Conservation (phyloP, 2,113 vertebrate genomes). For the Ptilonorhynchus violaceus region DNA sequence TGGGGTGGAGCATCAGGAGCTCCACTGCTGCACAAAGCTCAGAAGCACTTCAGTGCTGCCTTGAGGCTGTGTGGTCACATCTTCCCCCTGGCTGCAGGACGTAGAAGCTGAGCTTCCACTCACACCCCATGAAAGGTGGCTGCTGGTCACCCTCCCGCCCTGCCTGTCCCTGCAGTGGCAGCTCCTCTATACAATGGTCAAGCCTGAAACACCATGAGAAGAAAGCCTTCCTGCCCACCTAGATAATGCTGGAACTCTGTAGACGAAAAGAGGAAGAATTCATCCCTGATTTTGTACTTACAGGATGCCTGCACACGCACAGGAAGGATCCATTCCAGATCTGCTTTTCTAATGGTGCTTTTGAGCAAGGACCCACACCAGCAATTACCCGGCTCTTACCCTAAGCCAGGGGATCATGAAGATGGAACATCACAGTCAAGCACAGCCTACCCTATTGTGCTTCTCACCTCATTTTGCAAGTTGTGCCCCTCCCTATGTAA, state of each 20-base stretch:
- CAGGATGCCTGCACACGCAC: rapidly evolving
- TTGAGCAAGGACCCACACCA: not conserved
- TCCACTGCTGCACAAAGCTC: not conserved
- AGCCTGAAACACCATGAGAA: not conserved
- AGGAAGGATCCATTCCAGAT: not conserved
- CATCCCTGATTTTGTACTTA: not conserved
- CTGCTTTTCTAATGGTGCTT: not conserved
- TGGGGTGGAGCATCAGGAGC: not conserved
- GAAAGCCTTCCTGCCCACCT: not conserved
- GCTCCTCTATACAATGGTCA: not conserved
- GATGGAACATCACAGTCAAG: not conserved
- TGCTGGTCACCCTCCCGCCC: not conserved
- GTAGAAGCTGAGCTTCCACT: not conserved
- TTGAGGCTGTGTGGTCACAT: not conserved
- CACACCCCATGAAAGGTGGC: rapidly evolving
- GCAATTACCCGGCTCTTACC: not conserved
- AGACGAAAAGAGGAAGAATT: not conserved
- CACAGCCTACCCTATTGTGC: not conserved
- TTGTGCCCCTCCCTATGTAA: not conserved
- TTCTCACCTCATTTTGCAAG: constrained; percentile 3
- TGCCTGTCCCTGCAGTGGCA: not conserved
- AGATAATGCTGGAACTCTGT: not conserved
- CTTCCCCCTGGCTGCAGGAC: not conserved
- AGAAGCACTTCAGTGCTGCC: not conserved
- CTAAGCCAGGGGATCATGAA: not conserved